Base-by-base conservation (phyloP, 1,140 invertebrate species). In the Myzus persicae region DNA sequence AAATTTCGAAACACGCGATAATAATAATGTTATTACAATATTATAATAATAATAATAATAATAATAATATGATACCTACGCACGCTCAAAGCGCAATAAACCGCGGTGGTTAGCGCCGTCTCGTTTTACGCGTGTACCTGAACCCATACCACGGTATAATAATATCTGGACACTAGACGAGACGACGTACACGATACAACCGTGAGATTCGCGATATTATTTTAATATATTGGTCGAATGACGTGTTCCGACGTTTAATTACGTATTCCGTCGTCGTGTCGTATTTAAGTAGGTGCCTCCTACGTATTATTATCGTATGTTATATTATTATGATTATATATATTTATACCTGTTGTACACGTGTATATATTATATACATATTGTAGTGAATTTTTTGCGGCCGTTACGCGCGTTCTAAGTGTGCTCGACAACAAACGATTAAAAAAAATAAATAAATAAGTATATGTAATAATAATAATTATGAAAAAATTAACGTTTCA, bases 151-250 rank as follows among this genome's bases (percentile, higher is more conserved):
- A 26, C 6, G 8, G 24, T 54, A 51, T 51, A 54, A 67, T 76
- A 76, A 76, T 76, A 76, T 76, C 31, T n/a, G n/a, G 31, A 76
- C 59, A 76, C 14, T 76, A 11, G 31, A n/a, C 59, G 31, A 76
- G 59, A 76, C 31, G 1, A 9, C 26, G 31, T n/a, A 76, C 59
- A 76, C 36, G 14, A n/a, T n/a, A 76, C 36, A 76, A n/a, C 59
- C 59, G 31, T 76, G 59, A 76, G 59, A 76, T 76, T 76, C 59
- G 59, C 59, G 59, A 67, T 67, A 67, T 67, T 67, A 67, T 76
- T 76, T n/a, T 76, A 76, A 76, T 67, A n/a, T 76, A 76, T 76
- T n/a, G 59, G 31, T 76, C 14, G 31, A n/a, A 76, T 76, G 59
- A 76, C 59, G 59, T 76, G 59, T 76, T 76, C 59, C 3, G 59